Evolutionary conservation across 2,113 vertebrate species (phyloP), one percentile per base, ranked within the genome.

Genomic region (Burhinus oedicnemus): DNA sequence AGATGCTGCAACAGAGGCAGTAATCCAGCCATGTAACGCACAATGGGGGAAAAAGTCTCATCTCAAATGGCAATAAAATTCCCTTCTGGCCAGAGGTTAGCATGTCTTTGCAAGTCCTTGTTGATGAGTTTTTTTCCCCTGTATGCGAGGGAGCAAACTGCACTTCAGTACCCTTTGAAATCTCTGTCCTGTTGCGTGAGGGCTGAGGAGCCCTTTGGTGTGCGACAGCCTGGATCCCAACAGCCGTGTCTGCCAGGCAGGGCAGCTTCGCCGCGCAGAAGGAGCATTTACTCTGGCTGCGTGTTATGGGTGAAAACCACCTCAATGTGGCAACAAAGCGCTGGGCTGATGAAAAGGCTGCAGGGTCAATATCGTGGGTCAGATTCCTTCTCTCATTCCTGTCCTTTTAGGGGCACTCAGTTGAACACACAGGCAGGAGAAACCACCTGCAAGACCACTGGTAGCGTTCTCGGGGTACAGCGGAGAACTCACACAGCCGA

Each of bases 191-290:
- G 19, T 60, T 3, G 3, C 5, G 17, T 20, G 65, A 61, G 29
- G 40, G 27, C 25, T 27, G 26, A 62, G 32, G 38, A 87, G 42
- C 36, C 76, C 64, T 66, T 44, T 2, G 3, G 30, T 45, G 27
- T 44, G 38, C 2, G 8, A 49, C 14, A 72, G 9, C 21, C 57
- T 44, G 64, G n/a, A 17, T 64, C 54, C 61, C 36, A 27, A 7
- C 9, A 57, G 44, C 62, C 2, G 0, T 9, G 1, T 17, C 83
- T 83, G 52, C 25, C 42, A 19, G 42, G 36, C n/a, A 36, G 27
- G 21, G 47, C 29, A 44, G 36, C 12, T n/a, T 57, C 8, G 2
- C 60, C 1, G 1, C 0, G 0, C 45, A 27, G 74, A 55, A n/a
- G 38, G 15, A 55, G 18, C 38, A 3, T 81, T 65, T 88, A 15